Conservation (phyloP, 2,113 vertebrate genomes). For the Nyctibius bracteatus region DNA sequence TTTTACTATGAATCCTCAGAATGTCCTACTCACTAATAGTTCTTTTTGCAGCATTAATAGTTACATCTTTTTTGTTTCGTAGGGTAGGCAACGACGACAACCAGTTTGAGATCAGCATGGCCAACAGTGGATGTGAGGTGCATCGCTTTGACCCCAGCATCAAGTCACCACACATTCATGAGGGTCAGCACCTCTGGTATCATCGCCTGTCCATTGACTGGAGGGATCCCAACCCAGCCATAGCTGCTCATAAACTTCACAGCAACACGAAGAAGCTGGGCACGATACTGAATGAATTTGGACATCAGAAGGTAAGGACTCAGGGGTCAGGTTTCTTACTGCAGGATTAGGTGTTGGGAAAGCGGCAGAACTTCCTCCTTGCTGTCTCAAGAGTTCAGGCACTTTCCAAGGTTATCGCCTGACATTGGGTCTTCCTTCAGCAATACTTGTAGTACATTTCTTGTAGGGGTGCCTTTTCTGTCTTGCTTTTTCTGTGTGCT, state of each 20-base stretch:
- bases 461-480: background rate
- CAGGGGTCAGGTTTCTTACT: background rate
- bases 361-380: background rate
- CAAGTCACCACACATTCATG: conserved; percentile 81
- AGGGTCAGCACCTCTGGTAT: conserved; percentile 79
- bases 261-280: conserved; percentile 87
- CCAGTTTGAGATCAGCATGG: conserved; percentile 81
- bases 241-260: conserved; percentile 72
- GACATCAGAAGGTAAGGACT: conserved; percentile 85
- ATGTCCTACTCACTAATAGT: background rate
- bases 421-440: background rate
- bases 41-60: background rate
- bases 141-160: conserved; percentile 92
- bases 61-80: background rate
- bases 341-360: background rate
- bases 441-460: background rate
- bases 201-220: conserved; percentile 91
- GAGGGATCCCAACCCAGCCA: conserved; percentile 89
- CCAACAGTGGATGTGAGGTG: conserved; percentile 84
- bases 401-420: background rate
- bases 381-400: background rate
- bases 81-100: conserved; percentile 83
- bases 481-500: background rate
- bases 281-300: conserved; percentile 88
- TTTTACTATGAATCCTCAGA: background rate